phyloP scores from a whole-genome alignment of 2,797 vertebrate species.

The Onychomys torridus region DNA sequence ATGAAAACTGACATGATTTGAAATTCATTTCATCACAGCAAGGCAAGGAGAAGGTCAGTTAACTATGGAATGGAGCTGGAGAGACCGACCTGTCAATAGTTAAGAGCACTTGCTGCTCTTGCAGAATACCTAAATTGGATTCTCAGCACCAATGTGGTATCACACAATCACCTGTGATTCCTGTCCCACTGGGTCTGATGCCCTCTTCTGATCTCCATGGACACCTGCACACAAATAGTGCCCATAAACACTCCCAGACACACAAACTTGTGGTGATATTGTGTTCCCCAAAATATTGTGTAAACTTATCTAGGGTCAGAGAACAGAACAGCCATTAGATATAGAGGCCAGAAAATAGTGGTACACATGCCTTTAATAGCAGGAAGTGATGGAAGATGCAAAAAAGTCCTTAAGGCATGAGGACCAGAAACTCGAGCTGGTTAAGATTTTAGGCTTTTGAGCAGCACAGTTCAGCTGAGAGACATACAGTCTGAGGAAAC shows the following conservation, averaged over 20 bases:
- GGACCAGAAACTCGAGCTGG: too few species aligned
- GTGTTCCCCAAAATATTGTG: too few species aligned
- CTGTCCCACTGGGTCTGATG: too few species aligned
- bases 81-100: accelerated
- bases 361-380: too few species aligned
- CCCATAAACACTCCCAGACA: not conserved
- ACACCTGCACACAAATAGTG: not conserved
- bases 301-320: too few species aligned
- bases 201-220: not conserved
- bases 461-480: too few species aligned
- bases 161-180: not conserved
- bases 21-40: not conserved
- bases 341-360: too few species aligned
- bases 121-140: not conserved
- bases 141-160: not conserved
- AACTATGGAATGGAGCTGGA: not conserved
- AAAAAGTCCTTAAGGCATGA: too few species aligned
- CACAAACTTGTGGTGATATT: not conserved
- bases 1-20: conserved; percentile 60
- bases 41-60: not conserved
- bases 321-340: too few species aligned
- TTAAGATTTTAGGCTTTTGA: too few species aligned
- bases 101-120: not conserved
- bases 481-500: too few species aligned
- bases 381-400: too few species aligned